These are phyloP conservation scores for Gonatopus flavifemur DNA, from an alignment of 1,140 invertebrate species.

Conservation along the genomic window DNA sequence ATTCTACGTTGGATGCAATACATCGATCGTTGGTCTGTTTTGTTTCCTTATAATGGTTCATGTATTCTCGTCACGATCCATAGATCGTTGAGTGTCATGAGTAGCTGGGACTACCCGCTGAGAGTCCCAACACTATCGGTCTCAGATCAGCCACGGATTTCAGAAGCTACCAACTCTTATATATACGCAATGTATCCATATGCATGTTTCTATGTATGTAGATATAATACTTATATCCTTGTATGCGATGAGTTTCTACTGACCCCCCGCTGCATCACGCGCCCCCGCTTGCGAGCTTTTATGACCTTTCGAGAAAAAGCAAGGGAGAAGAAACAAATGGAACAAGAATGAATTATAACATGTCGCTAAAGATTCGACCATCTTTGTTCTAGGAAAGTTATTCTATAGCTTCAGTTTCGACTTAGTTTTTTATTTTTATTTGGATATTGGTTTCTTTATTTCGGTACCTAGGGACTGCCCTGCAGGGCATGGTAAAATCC, in stretches of 20 bases:
- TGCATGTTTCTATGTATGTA: neutral
- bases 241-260: slow-evolving; percentile 48
- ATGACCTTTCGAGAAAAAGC: neutral
- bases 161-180: slow-evolving; percentile 55
- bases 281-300: slow-evolving; percentile 10
- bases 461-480: too few species aligned
- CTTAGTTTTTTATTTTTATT: too few species aligned
- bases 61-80: slow-evolving; percentile 45
- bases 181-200: slow-evolving; percentile 7
- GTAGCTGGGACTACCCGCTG: slow-evolving; percentile 48
- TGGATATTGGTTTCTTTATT: too few species aligned
- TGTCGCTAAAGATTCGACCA: too few species aligned
- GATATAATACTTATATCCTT: slow-evolving; percentile 46
- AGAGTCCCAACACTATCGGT: slow-evolving; percentile 52
- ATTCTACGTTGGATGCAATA: too few species aligned
- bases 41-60: slow-evolving; percentile 32
- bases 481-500: too few species aligned
- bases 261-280: slow-evolving; percentile 41
- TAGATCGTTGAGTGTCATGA: slow-evolving; percentile 43
- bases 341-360: too few species aligned
- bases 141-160: slow-evolving; percentile 52
- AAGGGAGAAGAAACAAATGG: too few species aligned
- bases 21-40: too few species aligned
- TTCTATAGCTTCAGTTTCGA: too few species aligned
- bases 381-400: too few species aligned